Percentiles rank a stretch among this genome's conserved stretches.
These are phyloP conservation scores for Ancistrus triradiatus DNA, from an alignment of 2,113 vertebrate genomes.

Conservation along the genomic window DNA sequence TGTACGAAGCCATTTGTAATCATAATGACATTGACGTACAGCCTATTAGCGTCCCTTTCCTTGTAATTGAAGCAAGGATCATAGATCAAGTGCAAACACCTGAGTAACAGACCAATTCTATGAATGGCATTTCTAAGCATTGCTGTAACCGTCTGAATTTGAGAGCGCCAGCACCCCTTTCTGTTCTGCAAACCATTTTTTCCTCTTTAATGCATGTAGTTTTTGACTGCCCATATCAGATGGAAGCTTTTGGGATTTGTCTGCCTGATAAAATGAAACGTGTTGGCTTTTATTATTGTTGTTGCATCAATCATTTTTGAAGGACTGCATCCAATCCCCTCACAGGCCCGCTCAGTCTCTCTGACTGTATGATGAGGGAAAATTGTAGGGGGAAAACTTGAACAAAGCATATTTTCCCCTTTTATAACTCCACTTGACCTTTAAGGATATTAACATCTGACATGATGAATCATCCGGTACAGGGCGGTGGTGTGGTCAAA, in stretches of 20 bases:
- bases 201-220: neutral
- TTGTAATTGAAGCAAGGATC: too few relatives aligned
- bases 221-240: constrained; percentile 10
- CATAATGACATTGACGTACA: too few relatives aligned
- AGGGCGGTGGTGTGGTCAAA: constrained; percentile 49
- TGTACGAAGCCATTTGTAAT: too few relatives aligned
- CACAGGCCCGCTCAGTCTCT: constrained; percentile 35
- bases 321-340: constrained; percentile 46
- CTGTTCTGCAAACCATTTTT: constrained; percentile 3
- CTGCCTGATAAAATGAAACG: constrained; percentile 46
- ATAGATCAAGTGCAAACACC: too few relatives aligned
- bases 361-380: constrained; percentile 51
- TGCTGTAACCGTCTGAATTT: constrained; percentile 25
- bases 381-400: constrained; percentile 51
- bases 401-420: constrained; percentile 61
- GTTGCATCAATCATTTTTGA: constrained; percentile 58
- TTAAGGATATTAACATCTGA: constrained; percentile 65
- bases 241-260: constrained; percentile 28
- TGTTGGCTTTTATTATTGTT: constrained; percentile 50
- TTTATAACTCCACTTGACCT: constrained; percentile 64
- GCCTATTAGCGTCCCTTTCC: too few relatives aligned
- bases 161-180: constrained; percentile 15
- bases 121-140: too few relatives aligned
- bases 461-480: constrained; percentile 56
- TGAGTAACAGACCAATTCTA: too few relatives aligned